Evolutionary conservation across 2,888 invertebrate species (phyloP).

Genomic region (Onchidella celtica): DNA sequence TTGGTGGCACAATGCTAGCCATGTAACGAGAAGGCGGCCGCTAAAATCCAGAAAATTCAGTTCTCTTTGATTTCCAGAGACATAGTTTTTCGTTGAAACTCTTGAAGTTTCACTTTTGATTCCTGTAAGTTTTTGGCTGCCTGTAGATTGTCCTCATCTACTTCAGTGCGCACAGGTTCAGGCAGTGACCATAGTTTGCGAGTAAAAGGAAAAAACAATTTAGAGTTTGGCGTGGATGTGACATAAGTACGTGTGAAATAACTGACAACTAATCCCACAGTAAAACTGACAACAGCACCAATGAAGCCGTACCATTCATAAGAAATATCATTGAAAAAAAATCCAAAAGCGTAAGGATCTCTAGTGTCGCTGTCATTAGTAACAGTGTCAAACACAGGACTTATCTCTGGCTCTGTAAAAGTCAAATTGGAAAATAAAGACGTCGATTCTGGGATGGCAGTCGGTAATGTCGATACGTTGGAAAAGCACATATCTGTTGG

Average conservation of each 20-base stretch:
- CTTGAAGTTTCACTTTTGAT: neutral
- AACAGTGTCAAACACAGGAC: neutral
- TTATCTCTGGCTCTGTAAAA: neutral
- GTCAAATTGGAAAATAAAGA: neutral
- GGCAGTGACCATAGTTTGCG: conserved; percentile 40
- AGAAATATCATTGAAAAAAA: conserved; percentile 49
- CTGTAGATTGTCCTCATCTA: conserved; percentile 30
- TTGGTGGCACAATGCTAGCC: too few relatives aligned
- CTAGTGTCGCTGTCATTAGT: neutral
- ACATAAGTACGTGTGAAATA: neutral
- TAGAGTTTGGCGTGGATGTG: neutral
- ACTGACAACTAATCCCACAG: conserved; percentile 40
- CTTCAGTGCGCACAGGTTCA: conserved; percentile 34
- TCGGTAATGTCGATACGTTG: neutral
- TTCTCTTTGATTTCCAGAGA: neutral
- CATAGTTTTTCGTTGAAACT: neutral
- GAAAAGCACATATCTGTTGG: conserved; percentile 37
- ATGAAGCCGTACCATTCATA: conserved; percentile 49
- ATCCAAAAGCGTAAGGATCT: neutral
- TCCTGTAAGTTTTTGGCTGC: conserved; percentile 15
- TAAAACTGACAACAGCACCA: conserved; percentile 26
- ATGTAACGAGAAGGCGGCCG: too few relatives aligned
- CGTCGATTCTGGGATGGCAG: neutral
- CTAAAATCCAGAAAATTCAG: too few relatives aligned
- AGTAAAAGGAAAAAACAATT: conserved; percentile 44